phyloP scores from a whole-genome alignment of 2,888 invertebrate species.

The Herminia tarsipennalis region DNA sequence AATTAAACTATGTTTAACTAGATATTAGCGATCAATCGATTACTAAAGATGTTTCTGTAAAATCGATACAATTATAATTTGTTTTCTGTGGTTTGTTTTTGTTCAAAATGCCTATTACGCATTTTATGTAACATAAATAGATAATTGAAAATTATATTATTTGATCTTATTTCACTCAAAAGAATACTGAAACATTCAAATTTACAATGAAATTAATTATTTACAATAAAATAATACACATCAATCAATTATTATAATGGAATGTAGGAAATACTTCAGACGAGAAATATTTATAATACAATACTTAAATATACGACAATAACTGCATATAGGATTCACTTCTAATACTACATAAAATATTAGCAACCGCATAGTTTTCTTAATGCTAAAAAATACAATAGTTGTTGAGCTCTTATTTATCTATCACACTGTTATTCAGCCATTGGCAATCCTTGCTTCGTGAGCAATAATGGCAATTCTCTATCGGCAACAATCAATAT shows the following conservation, averaged over 20 bases:
- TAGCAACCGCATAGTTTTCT: slow-evolving; percentile 66
- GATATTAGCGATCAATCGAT: slow-evolving; percentile 41
- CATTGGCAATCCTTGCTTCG: slow-evolving; percentile 70
- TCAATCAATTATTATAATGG: slow-evolving; percentile 54
- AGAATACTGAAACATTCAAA: slow-evolving; percentile 41
- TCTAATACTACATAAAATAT: slow-evolving; percentile 60
- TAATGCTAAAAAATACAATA: slow-evolving; percentile 59
- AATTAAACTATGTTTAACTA: slow-evolving; percentile 54
- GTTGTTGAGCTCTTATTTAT: slow-evolving; percentile 73
- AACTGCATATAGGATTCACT: slow-evolving; percentile 62
- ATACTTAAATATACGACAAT: slow-evolving; percentile 55
- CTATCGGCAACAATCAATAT: slow-evolving; percentile 57
- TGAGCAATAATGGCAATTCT: slow-evolving; percentile 76
- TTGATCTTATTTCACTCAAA: slow-evolving; percentile 20
- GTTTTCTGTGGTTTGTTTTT: slow-evolving; percentile 29
- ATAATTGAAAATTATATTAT: slow-evolving; percentile 24
- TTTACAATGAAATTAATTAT: slow-evolving; percentile 40
- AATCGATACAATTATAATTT: slow-evolving; percentile 29
- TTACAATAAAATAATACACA: slow-evolving; percentile 44
- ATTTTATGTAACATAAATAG: slow-evolving; percentile 42
- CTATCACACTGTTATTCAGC: slow-evolving; percentile 73
- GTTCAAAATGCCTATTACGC: slow-evolving; percentile 45
- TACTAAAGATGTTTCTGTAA: slow-evolving; percentile 54
- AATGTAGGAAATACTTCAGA: slow-evolving; percentile 67
- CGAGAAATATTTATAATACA: slow-evolving; percentile 57